Conservation (phyloP, 2,113 vertebrate species). For the Columba janthina region DNA sequence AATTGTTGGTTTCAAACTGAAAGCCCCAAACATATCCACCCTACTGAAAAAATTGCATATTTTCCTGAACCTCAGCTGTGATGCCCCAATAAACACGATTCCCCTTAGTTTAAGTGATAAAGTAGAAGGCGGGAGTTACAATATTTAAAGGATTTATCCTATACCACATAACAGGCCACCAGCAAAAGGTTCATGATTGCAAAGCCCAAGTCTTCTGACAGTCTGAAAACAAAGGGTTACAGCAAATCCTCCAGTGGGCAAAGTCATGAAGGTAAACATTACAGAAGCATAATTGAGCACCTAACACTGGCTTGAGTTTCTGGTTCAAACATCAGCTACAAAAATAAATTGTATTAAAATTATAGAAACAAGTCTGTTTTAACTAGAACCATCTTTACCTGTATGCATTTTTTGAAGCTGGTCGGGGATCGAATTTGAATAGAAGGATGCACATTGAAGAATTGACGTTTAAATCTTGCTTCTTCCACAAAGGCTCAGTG, state of each 20-base stretch:
- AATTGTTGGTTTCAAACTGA: background rate
- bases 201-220: background rate
- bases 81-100: background rate
- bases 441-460: slow-evolving; percentile 97
- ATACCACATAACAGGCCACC: background rate
- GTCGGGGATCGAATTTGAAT: slow-evolving; percentile 95
- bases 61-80: background rate
- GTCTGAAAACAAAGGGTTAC: background rate
- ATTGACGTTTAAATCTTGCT: background rate
- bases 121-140: background rate
- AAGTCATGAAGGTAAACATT: background rate
- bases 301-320: background rate
- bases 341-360: background rate
- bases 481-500: slow-evolving; percentile 49
- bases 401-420: slow-evolving; percentile 96
- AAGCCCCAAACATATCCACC: background rate
- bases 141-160: background rate
- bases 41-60: background rate
- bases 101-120: background rate
- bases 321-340: background rate
- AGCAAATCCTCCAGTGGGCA: background rate
- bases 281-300: background rate
- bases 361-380: background rate
- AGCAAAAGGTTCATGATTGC: background rate
- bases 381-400: slow-evolving; percentile 77